These are phyloP conservation scores for Pygoscelis adeliae DNA, from an alignment of 2,113 vertebrate genomes.

Conservation along the genomic window DNA sequence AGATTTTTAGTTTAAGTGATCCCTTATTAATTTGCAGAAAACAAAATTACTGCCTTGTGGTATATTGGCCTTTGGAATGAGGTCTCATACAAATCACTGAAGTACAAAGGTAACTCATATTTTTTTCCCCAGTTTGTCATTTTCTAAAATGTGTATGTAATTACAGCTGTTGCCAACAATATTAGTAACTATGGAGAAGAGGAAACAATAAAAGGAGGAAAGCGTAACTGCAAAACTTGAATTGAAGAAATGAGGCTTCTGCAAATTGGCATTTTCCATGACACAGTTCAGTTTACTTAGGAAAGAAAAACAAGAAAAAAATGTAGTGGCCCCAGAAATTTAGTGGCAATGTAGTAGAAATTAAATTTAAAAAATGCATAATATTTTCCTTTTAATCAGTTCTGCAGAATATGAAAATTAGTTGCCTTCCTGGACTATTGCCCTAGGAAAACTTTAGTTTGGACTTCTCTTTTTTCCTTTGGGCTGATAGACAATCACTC, in stretches of 20 bases:
- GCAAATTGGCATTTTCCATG: background rate
- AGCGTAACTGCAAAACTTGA: background rate
- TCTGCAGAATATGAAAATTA: background rate
- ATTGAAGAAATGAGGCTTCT: background rate
- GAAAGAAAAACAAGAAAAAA: background rate
- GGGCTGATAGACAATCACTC: no score
- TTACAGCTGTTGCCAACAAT: background rate
- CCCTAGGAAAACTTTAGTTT: background rate
- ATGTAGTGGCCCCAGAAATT: rapidly evolving
- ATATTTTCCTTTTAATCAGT: background rate
- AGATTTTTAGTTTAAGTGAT: background rate
- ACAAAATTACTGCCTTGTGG: background rate
- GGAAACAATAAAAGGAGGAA: background rate
- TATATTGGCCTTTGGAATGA: background rate
- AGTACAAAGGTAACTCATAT: background rate
- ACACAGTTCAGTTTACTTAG: background rate
- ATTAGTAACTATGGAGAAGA: background rate
- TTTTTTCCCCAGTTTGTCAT: background rate
- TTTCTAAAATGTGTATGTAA: background rate
- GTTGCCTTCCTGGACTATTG: background rate
- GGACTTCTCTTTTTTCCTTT: background rate
- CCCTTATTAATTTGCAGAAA: background rate
- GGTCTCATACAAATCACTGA: background rate
- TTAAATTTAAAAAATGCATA: background rate
- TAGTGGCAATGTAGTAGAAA: background rate